Evolutionary conservation across 2,888 invertebrate genomes (phyloP), one percentile per base, ranked within the genome.

Genomic region (Leucoptera coffeella): DNA sequence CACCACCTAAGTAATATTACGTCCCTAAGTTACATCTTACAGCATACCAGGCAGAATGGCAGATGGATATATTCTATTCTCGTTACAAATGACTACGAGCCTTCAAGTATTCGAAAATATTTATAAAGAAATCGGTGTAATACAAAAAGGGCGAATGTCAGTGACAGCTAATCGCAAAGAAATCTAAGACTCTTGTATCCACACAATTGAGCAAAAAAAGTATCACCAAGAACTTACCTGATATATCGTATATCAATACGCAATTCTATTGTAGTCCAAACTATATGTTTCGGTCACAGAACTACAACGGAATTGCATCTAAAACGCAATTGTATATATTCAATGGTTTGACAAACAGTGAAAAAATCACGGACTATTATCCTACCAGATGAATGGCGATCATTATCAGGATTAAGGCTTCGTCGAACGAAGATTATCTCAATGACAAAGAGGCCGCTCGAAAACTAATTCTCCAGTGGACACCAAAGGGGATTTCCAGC

Each of bases 341-440:
- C 50, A 49, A 38, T 34, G 39, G 40, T 22, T 32, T 37, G 35
- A 40, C 35, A 32, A 36, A 50, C 43, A 55, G 22, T 22, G 22
- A 27, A 62, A 57, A 48, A 50, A 52, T 41, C 42, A 39, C 48
- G 50, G 46, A 65, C 64, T 59, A 67, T 67, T 59, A 42, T 42
- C 46, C 37, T 49, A 65, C 51, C 58, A 59, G 55, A 42, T 52
- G 60, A 65, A 64, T 60, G 57, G 57, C 40, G 69, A 69, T 69
- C 50, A 57, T 64, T 67, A 67, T 69, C 67, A 36, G 42, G 46
- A 42, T 45, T 53, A 22, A 50, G 17, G 6, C 17, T 17, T 17
- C 9, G 17, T 17, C n/a, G 38, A 45, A 47, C 45, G 43, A 42
- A 37, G 57, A 57, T 62, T 67, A 65, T 65, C 67, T 60, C 27